Percentiles rank a stretch among this genome's conserved stretches.
Conservation (phyloP, 2,888 invertebrate species). For the Agrochola lychnidis region DNA sequence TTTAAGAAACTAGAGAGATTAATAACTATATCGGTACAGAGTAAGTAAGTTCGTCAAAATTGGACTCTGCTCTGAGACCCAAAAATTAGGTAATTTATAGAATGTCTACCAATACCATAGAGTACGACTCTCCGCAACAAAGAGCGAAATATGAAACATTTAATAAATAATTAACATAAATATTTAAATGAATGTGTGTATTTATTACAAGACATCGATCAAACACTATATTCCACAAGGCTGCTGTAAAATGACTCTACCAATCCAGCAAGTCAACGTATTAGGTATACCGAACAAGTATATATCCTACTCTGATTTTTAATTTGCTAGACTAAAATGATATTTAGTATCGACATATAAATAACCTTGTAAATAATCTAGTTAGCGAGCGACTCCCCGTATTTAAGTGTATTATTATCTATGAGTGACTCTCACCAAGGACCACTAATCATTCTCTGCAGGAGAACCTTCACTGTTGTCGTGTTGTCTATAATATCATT, state of each 20-base stretch:
- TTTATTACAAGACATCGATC: not conserved
- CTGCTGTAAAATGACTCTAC: constrained; percentile 1
- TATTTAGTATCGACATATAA: no score
- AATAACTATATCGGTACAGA: constrained; percentile 60
- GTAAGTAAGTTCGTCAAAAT: constrained; percentile 45
- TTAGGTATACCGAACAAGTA: no score
- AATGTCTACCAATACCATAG: constrained; percentile 31
- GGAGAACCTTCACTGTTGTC: no score
- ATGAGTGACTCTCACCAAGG: no score
- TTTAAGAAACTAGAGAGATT: constrained; percentile 67
- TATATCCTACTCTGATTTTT: no score
- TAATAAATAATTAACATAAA: not conserved
- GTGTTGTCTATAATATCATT: no score
- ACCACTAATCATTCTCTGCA: no score
- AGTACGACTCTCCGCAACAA: constrained; percentile 20
- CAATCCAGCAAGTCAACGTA: not conserved
- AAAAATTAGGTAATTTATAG: constrained; percentile 34
- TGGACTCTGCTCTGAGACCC: constrained; percentile 46
- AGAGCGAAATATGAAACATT: constrained; percentile 7
- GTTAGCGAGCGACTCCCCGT: no score
- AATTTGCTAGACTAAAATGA: no score
- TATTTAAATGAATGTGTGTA: not conserved
- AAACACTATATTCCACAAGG: not conserved
- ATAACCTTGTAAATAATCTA: no score
- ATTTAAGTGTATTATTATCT: no score